These are phyloP conservation scores for Telmatochromis sp. DNA, from an alignment of 2,113 vertebrate genomes.

Conservation along the genomic window DNA sequence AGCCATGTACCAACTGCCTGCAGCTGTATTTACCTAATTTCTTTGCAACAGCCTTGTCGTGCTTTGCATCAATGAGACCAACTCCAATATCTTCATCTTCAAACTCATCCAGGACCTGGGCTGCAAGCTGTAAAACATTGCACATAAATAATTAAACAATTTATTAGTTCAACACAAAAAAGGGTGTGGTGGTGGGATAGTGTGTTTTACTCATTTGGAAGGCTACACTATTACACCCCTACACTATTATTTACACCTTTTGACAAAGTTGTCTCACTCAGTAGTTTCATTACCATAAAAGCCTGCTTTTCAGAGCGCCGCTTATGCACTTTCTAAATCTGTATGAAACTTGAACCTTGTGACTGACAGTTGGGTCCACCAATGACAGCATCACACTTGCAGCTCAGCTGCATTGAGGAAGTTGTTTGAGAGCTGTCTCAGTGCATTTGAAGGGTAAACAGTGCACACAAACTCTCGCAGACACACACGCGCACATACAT, in stretches of 20 bases:
- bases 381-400: constrained; percentile 15
- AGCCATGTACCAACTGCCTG: background rate
- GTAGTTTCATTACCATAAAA: constrained; percentile 67
- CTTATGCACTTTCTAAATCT: constrained; percentile 71
- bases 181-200: background rate
- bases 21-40: constrained; percentile 74
- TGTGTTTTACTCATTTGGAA: background rate
- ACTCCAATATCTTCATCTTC: constrained; percentile 86
- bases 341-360: constrained; percentile 68
- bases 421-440: constrained; percentile 11
- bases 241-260: background rate
- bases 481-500: background rate
- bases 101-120: constrained; percentile 85
- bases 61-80: constrained; percentile 82
- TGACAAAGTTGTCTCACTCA: background rate
- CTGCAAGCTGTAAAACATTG: constrained; percentile 75
- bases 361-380: constrained; percentile 59
- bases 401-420: constrained; percentile 17
- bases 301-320: constrained; percentile 58
- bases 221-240: background rate
- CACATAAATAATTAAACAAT: background rate
- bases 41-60: constrained; percentile 79
- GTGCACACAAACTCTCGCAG: background rate
- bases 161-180: background rate
- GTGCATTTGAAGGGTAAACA: constrained; percentile 19